Conservation (phyloP, 2,888 invertebrate genomes). For the Pherbina coryleti region DNA sequence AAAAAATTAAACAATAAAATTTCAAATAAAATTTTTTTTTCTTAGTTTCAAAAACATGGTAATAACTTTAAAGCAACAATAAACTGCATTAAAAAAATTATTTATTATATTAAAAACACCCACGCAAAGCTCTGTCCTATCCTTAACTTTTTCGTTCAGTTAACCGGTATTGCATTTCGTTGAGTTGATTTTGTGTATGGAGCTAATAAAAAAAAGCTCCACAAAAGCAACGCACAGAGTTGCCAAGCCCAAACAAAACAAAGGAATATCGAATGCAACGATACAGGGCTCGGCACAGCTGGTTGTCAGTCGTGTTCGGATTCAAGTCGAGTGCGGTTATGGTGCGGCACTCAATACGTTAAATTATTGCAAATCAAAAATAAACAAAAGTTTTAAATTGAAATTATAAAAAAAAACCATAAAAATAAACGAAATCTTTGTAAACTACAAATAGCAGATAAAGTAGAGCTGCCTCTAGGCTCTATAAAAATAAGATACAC, state of each 20-base stretch:
- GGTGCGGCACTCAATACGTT: background rate
- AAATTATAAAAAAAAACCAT: no score
- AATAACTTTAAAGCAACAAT: no score
- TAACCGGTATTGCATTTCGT: background rate
- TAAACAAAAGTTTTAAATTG: no score
- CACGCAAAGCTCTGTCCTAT: background rate
- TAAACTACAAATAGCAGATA: no score
- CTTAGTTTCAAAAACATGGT: no score
- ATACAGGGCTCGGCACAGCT: conserved; percentile 6
- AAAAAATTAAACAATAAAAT: no score
- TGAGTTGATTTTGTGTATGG: background rate
- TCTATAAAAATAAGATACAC: background rate
- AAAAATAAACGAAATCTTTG: background rate
- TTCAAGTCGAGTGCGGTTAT: conserved; percentile 21
- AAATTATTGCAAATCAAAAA: background rate
- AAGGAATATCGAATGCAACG: no score
- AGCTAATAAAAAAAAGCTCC: conserved; percentile 1
- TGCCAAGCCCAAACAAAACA: background rate
- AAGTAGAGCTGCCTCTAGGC: background rate
- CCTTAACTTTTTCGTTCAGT: background rate
- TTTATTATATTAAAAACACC: background rate
- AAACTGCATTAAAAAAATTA: no score
- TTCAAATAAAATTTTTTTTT: no score
- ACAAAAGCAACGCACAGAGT: background rate
- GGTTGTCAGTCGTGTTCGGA: conserved; percentile 29